Evolutionary conservation across 2,113 vertebrate species (phyloP).

Genomic region (Potamarius usumacintae): DNA sequence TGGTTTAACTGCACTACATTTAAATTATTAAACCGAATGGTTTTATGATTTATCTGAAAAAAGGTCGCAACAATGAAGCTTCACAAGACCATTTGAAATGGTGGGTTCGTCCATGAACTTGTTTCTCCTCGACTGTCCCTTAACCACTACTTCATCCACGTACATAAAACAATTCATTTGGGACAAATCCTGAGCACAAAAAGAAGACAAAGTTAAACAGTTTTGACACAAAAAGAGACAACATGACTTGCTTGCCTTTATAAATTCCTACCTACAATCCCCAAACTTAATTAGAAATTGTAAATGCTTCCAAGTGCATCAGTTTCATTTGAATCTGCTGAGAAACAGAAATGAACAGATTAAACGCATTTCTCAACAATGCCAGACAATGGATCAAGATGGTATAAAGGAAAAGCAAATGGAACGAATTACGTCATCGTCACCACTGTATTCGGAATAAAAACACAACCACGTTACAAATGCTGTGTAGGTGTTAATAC

Average conservation of each 20-base stretch:
- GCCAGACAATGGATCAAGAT: conserved; percentile 39
- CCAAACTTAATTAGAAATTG: conserved; percentile 36
- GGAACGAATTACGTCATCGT: neutral
- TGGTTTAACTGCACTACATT: neutral
- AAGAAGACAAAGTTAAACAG: conserved; percentile 43
- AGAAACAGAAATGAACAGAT: neutral
- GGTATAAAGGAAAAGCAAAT: neutral
- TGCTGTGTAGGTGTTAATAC: neutral
- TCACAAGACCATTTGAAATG: neutral
- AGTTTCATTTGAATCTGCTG: conserved; percentile 1
- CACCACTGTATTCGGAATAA: neutral
- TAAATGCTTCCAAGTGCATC: conserved; percentile 56
- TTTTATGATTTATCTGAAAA: neutral
- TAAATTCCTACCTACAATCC: conserved; percentile 36
- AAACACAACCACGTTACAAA: neutral
- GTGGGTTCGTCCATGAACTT: conserved; percentile 30
- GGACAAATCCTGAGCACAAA: conserved; percentile 36
- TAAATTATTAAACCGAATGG: neutral
- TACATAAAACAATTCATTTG: conserved; percentile 32
- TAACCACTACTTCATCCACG: neutral
- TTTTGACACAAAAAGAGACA: conserved; percentile 29
- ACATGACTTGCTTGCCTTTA: conserved; percentile 49
- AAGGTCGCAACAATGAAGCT: neutral
- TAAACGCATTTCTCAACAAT: conserved; percentile 23
- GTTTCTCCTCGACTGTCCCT: conserved; percentile 27